A percentile compares a stretch with the other conserved stretches of the same genome.
phyloP scores from a whole-genome alignment of 2,888 invertebrate species.

The Spodoptera picta region DNA sequence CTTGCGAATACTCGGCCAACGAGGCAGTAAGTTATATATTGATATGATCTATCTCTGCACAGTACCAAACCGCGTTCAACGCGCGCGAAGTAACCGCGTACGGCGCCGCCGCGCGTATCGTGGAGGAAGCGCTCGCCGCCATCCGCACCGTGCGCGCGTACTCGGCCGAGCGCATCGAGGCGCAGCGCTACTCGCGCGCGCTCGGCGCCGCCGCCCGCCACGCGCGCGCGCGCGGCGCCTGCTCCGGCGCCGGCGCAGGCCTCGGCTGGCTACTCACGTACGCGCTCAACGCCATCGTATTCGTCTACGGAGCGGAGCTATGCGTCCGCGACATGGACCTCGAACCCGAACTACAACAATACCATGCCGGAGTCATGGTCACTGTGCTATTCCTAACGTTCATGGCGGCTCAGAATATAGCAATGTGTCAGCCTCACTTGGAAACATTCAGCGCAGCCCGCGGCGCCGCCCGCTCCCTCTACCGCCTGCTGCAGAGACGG shows the following conservation, averaged over 20 bases:
- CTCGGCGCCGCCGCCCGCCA: conserved; percentile 84
- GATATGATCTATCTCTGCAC: conserved; percentile 8
- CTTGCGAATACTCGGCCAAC: too few species aligned
- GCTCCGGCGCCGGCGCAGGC: conserved; percentile 91
- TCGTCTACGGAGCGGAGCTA: conserved; percentile 93
- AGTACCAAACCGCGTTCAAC: conserved; percentile 90
- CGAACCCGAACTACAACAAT: conserved; percentile 87
- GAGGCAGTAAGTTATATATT: too few species aligned
- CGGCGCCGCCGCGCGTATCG: conserved; percentile 92
- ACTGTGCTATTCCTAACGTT: conserved; percentile 93
- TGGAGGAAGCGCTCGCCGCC: conserved; percentile 92
- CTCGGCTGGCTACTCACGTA: conserved; percentile 93
- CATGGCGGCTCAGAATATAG: conserved; percentile 93
- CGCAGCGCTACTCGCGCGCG: conserved; percentile 73
- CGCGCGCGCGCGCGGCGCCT: conserved; percentile 89
- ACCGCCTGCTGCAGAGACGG: conserved; percentile 90
- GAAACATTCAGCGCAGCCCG: conserved; percentile 92
- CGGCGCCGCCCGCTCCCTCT: conserved; percentile 92
- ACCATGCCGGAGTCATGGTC: conserved; percentile 91
- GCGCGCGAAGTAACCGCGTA: conserved; percentile 91
- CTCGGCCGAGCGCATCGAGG: conserved; percentile 91
- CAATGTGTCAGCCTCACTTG: conserved; percentile 92
- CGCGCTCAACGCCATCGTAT: conserved; percentile 91
- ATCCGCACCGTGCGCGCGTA: conserved; percentile 79
- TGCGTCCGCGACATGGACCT: conserved; percentile 90